phyloP scores from a whole-genome alignment of 2,113 vertebrate species.

The Taurulus bubalis region DNA sequence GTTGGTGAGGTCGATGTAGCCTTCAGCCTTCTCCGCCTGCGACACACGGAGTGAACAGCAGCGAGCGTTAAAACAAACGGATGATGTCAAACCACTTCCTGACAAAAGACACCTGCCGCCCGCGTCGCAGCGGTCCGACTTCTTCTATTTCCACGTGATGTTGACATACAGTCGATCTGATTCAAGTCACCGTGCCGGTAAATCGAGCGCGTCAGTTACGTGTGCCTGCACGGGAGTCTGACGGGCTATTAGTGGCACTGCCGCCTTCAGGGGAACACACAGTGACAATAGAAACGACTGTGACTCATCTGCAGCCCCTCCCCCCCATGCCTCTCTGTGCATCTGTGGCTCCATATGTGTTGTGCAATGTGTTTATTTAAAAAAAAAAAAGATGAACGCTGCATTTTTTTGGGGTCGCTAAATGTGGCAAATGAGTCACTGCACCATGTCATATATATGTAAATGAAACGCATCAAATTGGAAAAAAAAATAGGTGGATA shows the following conservation, averaged over 20 bases:
- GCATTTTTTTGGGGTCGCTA: background rate
- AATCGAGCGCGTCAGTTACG: background rate
- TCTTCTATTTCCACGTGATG: conserved; percentile 35
- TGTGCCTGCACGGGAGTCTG: background rate
- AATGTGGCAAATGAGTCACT: background rate
- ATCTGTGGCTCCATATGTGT: background rate
- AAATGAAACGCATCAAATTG: background rate
- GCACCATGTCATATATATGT: background rate
- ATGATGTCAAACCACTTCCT: conserved; percentile 63
- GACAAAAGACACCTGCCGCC: background rate
- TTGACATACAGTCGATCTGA: background rate
- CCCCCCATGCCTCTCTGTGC: background rate
- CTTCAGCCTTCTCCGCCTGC: conserved; percentile 97
- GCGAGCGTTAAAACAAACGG: background rate
- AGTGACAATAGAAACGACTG: background rate
- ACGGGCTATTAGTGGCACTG: conserved; percentile 2
- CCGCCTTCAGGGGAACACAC: conserved; percentile 28
- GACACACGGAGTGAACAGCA: conserved; percentile 60
- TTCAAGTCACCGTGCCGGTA: conserved; percentile 16
- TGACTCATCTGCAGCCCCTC: conserved; percentile 47
- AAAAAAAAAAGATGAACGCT: too few relatives aligned
- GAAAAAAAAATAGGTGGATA: background rate
- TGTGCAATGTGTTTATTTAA: background rate
- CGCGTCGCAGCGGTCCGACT: background rate
- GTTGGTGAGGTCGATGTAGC: conserved; percentile 93